Evolutionary conservation across 2,113 vertebrate species (phyloP), one percentile per base, ranked within the genome.

Genomic region (Electrona antarctica): DNA sequence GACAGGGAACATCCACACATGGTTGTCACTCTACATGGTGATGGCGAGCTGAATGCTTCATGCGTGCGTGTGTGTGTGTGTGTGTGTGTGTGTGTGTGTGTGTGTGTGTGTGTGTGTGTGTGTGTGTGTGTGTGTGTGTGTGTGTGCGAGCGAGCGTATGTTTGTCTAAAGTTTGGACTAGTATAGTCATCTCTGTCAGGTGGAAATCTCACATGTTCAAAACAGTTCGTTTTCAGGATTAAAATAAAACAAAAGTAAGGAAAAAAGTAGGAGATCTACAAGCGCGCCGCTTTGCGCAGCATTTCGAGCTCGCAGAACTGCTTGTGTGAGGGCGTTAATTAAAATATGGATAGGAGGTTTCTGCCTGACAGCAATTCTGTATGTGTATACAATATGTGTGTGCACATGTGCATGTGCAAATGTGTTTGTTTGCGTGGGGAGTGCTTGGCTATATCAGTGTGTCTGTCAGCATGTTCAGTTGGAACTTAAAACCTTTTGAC

Each of bases 1-100:
- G 64, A 82, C 69, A 80, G 64, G 47, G 75, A 21, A 67, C 62
- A n/a, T 74, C 52, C 65, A 77, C 49, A 78, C 71, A 69, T 66
- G 73, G 71, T 52, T 73, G 68, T 41, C 51, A 69, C 33, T 55
- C 56, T n/a, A 46, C 70, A 41, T 73, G 14, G 10, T 74, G 54
- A 51, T 61, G 62, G 29, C 64, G 60, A 61, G 13, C 50, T 13
- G 47, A 61, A 60, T 52, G 67, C 67, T 70, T 74, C 48, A 50
- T 0, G 71, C 50, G 57, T 64, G 54, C 45, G 41, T 49, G 60
- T 41, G 56, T 73, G 57, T 28, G 14, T 51, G 48, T 8, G 9
- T 12, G 48, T 13, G 0, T 64, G 62, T 29, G 8, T 7, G 46
- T 47, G 48, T 60, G 21, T 58, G 60, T 69, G 59, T 52, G 15